Base-by-base conservation (phyloP, 2,113 vertebrate species). In the Boleophthalmus pectinirostris region DNA sequence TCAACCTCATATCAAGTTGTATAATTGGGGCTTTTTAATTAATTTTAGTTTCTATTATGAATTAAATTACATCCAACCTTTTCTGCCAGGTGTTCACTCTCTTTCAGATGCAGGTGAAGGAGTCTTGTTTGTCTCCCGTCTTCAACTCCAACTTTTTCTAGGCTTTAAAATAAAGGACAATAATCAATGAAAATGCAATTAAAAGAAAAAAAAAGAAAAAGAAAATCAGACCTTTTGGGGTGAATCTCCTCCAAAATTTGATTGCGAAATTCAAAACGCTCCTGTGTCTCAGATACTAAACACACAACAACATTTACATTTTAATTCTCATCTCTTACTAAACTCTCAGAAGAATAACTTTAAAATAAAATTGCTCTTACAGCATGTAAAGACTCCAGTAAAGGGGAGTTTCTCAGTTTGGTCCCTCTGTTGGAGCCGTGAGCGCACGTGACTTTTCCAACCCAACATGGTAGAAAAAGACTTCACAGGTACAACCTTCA, bases 391-490 rank as follows among this genome's bases (percentile, higher is more conserved):
- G 43, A 93, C 81, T 21, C 93, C 93, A 64, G 68, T 72, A 67
- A 78, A 92, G 0, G 91, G 91, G 0, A 81, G 66, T 24, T 88
- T 93, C 73, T 94, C 90, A 2, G 11, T 57, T 16, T 25, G 74
- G 75, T 94, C 93, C 69, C 93, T 90, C 29, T 82, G 72, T 7
- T 83, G 88, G 49, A 94, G 80, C 18, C 68, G 53, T 16, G 54
- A 71, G 6, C 82, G 86, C 72, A 92, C 91, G 76, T 93, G 92
- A 88, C 63, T 91, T 71, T 82, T 93, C 93, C 93, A 94, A 68
- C 70, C 85, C 33, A 21, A 84, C 93, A 94, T 94, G 18, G 29
- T 69, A 51, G 3, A 21, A 23, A 57, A 5, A n/a, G 0, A 1
- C 15, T 21, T 12, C 14, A 47, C 43, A 45, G 6, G 43, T 15